phyloP scores from a whole-genome alignment of 2,113 vertebrate genomes.

The Myotis yumanensis region DNA sequence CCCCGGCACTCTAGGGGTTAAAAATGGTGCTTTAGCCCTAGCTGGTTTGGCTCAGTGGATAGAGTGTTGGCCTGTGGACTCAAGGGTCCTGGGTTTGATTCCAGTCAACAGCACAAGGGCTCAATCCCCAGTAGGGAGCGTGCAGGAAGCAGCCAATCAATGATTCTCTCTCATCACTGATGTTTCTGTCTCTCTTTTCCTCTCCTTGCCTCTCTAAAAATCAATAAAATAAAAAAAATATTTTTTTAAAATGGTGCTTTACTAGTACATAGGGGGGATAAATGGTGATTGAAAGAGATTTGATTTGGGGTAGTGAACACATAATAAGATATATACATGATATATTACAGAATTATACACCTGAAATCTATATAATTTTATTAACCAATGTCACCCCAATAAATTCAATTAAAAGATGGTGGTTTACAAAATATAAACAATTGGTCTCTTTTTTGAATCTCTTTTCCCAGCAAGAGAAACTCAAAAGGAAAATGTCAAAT shows the following conservation, averaged over 20 bases:
- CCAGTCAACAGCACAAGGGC: too few relatives aligned
- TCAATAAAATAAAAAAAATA: too few relatives aligned
- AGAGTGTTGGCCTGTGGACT: too few relatives aligned
- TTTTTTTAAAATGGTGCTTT: not conserved
- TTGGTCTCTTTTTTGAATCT: not conserved
- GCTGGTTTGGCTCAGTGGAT: too few relatives aligned
- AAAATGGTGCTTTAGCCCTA: not conserved
- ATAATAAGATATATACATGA: not conserved
- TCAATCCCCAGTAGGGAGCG: too few relatives aligned
- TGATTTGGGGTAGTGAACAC: not conserved
- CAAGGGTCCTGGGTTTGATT: too few relatives aligned
- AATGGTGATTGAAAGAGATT: not conserved
- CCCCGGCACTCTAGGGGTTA: not conserved
- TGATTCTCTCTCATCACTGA: too few relatives aligned
- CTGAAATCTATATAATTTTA: not conserved
- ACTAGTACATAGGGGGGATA: not conserved
- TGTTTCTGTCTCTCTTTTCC: too few relatives aligned
- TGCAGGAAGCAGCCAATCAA: too few relatives aligned
- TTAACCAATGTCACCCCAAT: not conserved
- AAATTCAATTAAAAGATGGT: not conserved
- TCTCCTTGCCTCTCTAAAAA: too few relatives aligned
- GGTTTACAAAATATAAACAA: not conserved
- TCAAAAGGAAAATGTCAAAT: conserved; percentile 43
- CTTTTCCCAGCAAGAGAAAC: conserved; percentile 20
- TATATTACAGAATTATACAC: not conserved